Conservation (phyloP, 1,140 invertebrate genomes). For the Drosophila pectinifera region DNA sequence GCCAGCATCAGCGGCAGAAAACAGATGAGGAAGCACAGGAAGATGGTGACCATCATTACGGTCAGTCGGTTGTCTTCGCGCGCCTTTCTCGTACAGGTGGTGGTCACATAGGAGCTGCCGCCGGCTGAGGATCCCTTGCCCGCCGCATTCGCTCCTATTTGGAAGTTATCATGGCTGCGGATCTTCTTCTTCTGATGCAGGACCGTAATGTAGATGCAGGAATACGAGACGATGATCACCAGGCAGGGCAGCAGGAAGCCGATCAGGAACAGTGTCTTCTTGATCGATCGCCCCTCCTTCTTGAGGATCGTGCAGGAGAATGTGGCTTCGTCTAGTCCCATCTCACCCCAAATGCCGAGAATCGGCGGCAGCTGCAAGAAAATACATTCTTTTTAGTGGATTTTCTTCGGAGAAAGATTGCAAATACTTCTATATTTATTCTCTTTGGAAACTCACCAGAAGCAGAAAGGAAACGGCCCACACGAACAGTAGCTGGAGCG, state of each 20-base stretch:
- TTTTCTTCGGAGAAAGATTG: no score
- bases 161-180: conserved; percentile 73
- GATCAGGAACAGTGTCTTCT: conserved; percentile 93
- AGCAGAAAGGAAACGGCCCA: conserved; percentile 90
- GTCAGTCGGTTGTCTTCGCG: conserved; percentile 92
- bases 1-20: conserved; percentile 94
- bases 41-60: conserved; percentile 93
- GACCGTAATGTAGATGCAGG: conserved; percentile 93
- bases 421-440: no score
- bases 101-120: conserved; percentile 63
- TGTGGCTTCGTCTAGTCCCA: conserved; percentile 91
- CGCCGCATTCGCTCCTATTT: conserved; percentile 47
- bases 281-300: conserved; percentile 92
- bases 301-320: conserved; percentile 95
- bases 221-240: conserved; percentile 93
- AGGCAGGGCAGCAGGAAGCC: conserved; percentile 93
- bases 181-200: conserved; percentile 89
- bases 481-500: conserved; percentile 90
- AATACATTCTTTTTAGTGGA: conserved; percentile 12
- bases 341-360: conserved; percentile 92
- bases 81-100: conserved; percentile 65
- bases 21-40: conserved; percentile 92
- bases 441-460: conserved; percentile 86
- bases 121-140: conserved; percentile 57
- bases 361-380: conserved; percentile 90